Conservation (phyloP, 1,140 invertebrate genomes). For the Brachionus paranguensis region DNA sequence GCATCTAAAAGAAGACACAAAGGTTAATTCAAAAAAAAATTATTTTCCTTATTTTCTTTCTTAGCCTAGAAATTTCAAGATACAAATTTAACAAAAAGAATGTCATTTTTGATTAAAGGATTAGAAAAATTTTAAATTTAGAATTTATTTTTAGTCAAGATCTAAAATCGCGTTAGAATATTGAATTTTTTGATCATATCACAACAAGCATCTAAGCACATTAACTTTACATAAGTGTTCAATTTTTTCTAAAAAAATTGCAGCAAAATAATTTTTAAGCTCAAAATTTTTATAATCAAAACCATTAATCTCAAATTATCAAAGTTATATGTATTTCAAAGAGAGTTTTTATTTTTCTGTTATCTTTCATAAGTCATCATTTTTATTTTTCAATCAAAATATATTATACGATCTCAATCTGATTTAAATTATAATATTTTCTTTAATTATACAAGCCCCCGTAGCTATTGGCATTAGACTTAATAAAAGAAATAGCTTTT, state of each 20-base stretch:
- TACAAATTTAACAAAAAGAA: not conserved
- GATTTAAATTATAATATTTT: not conserved
- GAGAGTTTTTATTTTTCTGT: not conserved
- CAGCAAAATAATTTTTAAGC: not conserved
- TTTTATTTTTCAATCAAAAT: not conserved
- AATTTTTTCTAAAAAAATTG: not conserved
- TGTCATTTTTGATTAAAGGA: not conserved
- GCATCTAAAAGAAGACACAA: not conserved
- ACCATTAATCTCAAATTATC: not conserved
- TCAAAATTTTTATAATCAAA: not conserved
- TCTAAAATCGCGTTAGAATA: not conserved
- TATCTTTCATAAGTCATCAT: not conserved
- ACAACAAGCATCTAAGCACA: not conserved
- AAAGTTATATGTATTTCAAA: not conserved
- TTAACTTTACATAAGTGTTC: not conserved
- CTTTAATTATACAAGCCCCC: not conserved
- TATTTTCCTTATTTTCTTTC: not conserved
- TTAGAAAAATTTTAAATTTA: not conserved
- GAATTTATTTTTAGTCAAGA: not conserved
- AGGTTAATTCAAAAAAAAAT: not conserved
- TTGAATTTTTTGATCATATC: not conserved
- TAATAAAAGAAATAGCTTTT: not conserved
- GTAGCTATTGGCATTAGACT: not conserved
- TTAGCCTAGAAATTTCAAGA: not conserved
- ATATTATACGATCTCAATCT: not conserved